Percentiles rank a stretch among this genome's conserved stretches.
Conservation (phyloP, 2,113 vertebrate genomes). For the Dicrurus megarhynchus region DNA sequence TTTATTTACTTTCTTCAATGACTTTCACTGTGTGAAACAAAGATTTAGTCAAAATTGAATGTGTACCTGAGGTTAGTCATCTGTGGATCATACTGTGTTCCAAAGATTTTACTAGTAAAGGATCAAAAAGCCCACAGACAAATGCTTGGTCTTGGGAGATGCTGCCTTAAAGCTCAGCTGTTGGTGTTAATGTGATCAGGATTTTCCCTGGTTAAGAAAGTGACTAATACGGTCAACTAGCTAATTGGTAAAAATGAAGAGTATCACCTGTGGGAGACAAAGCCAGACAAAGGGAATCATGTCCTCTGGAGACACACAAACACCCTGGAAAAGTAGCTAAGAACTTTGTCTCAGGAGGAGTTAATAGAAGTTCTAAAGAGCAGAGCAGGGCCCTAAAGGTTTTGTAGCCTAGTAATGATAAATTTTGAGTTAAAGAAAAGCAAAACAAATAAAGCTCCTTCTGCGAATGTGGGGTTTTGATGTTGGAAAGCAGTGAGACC, state of each 20-base stretch:
- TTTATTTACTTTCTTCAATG: background rate
- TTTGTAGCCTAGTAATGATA: background rate
- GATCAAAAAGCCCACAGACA: background rate
- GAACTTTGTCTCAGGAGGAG: background rate
- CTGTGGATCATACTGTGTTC: background rate
- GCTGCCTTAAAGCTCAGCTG: background rate
- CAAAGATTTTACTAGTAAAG: background rate
- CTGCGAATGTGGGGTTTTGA: constrained; percentile 16
- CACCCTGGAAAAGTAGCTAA: background rate
- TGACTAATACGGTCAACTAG: accelerated
- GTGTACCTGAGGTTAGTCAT: background rate
- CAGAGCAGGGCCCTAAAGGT: background rate
- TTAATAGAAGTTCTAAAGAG: background rate
- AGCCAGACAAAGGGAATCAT: background rate
- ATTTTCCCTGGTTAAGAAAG: background rate
- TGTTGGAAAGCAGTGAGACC: constrained; percentile 40
- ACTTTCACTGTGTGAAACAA: background rate
- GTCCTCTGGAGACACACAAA: background rate
- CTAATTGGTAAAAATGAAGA: background rate
- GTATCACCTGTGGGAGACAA: background rate
- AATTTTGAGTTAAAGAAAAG: background rate
- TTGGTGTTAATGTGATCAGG: background rate
- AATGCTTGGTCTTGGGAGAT: background rate
- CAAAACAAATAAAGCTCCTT: background rate
- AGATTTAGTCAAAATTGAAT: background rate